Base-by-base conservation (phyloP, 2,888 invertebrate genomes). In the Craniophora ligustri region DNA sequence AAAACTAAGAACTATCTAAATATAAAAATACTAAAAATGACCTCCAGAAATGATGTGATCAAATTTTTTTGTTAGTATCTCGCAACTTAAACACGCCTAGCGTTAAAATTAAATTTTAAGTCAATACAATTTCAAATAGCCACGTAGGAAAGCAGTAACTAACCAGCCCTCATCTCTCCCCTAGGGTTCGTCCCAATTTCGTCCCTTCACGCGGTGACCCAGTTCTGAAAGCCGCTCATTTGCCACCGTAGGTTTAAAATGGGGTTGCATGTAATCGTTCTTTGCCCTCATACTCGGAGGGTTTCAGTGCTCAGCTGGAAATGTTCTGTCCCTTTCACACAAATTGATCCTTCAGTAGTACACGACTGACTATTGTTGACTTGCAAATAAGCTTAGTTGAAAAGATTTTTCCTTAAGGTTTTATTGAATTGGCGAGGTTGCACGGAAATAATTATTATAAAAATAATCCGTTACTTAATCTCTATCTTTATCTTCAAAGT, bases 151-250 rank as follows among this genome's bases (percentile, higher is more conserved):
- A 76, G 74, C 74, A 71, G 73, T 74, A 76, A 78, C 73, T 68
- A 78, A 79, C 74, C 75, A 76, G 76, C 72, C 76, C 80, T 76
- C 78, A 74, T 76, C 76, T 78, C 78, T 85, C 85, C 87, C 87
- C 80, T 82, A 85, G 86, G 86, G 87, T 85, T 82, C 82, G 91
- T 82, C 91, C 91, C 90, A 91, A 89, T 89, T 91, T 82, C 84
- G 84, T 86, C 90, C 91, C 88, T 88, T 85, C 80, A 82, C 83
- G 81, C 84, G 85, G 82, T 90, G 92, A 92, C 92, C 92, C 84
- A 92, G 83, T 90, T 92, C 82, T 80, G 75, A 82, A 84, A 86
- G 83, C 84, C 86, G 85, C 87, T 89, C 87, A 88, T 89, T 91
- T 88, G 81, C 82, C 78, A 81, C 82, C 78, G 85, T 83, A 82